phyloP scores from a whole-genome alignment of 2,113 vertebrate genomes.

The Tympanuchus pallidicinctus region DNA sequence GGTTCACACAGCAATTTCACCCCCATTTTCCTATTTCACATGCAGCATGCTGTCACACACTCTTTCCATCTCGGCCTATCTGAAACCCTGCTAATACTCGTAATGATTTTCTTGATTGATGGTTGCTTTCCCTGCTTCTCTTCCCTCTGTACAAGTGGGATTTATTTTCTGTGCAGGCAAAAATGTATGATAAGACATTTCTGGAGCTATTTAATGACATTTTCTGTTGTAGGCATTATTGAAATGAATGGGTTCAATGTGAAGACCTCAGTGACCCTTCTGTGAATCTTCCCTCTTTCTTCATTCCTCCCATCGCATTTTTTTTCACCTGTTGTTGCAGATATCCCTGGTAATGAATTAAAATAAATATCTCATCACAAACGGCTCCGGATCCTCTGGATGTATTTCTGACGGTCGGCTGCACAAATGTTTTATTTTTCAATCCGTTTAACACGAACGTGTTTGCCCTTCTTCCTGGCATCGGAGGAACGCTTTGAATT shows the following conservation, averaged over 20 bases:
- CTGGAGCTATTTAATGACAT: conserved; percentile 21
- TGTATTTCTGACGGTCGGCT: conserved; percentile 54
- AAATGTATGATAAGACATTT: conserved; percentile 19
- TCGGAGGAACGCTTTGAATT: conserved; percentile 29
- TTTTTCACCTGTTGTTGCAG: conserved; percentile 51
- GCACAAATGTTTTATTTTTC: conserved; percentile 72
- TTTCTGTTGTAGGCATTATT: conserved; percentile 4
- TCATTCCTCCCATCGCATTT: not conserved
- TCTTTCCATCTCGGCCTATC: not conserved
- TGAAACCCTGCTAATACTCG: not conserved
- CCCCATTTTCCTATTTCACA: conserved; percentile 15
- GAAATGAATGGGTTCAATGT: not conserved
- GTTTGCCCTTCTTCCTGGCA: conserved; percentile 43
- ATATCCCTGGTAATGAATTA: conserved; percentile 37
- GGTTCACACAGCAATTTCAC: conserved; percentile 52
- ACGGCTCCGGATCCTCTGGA: conserved; percentile 44
- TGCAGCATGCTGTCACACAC: not conserved
- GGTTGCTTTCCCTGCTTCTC: conserved; percentile 14
- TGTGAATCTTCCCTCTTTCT: not conserved
- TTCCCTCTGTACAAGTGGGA: not conserved
- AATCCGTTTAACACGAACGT: conserved; percentile 66
- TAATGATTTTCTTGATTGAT: not conserved
- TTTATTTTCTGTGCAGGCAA: conserved; percentile 11
- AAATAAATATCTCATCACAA: conserved; percentile 45
- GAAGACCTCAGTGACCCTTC: conserved; percentile 22